Evolutionary conservation across 1,140 invertebrate genomes (phyloP), one percentile per base, ranked within the genome.

Genomic region (Temnothorax longispinosus): DNA sequence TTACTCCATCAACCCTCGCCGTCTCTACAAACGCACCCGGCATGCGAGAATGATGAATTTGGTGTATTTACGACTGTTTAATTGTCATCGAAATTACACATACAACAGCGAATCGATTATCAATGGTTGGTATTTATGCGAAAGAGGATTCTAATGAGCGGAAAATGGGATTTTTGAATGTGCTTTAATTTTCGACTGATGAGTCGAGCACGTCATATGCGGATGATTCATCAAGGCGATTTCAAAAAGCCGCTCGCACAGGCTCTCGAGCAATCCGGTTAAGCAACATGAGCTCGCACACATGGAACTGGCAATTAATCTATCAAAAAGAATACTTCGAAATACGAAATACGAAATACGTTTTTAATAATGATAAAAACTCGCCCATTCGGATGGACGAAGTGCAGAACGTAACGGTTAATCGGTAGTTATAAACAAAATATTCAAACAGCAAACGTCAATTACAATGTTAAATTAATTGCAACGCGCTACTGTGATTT

Each of bases 1-100:
- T 84, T 84, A 75, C 54, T 84, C 54, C 27, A 50, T 84, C 54
- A 44, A 47, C n/a, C 13, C 35, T 44, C 2, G 8, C 10, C 67
- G 4, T 35, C 11, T 47, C 13, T 15, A n/a, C 52, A 44, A 82
- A 82, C 35, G 38, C 47, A 18, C 8, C 7, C 64, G 10, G 64
- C 35, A 41, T 52, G 67, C 13, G 27, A 54, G 52, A 72, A 18
- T 71, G 38, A 82, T 74, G 56, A 82, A 72, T 74, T 60, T 47
- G 18, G 67, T 54, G 11, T 35, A 72, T 74, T 74, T 82, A 74
- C 67, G 41, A 3, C 27, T 3, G 32, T 62, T 84, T 75, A 84
- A 84, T 84, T 75, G 41, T 41, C 69, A 74, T 84, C 18, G 69
- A 74, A 84, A 84, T 82, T 82, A 47, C 38, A 38, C 27, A 47